Base-by-base conservation (phyloP, 2,888 invertebrate genomes). In the Diaperis boleti region DNA sequence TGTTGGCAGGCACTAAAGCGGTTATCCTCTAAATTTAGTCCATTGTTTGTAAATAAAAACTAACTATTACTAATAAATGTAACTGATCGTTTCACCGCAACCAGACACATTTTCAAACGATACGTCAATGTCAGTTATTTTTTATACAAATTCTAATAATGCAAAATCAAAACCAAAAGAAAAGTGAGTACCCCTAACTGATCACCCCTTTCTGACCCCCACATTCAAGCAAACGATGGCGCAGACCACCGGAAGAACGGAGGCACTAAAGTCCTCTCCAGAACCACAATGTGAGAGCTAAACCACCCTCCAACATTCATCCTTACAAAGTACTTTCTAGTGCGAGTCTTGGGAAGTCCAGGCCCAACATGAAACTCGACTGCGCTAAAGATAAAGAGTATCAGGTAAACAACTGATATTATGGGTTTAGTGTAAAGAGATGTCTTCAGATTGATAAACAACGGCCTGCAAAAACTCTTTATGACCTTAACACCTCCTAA, bases 381-480 rank as follows among this genome's bases (percentile, higher is more conserved):
- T 15, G 42, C 7, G 13, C 35, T 4, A 44, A 56, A 45, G 45
- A 44, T 22, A 44, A 35, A 44, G 35, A 56, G 33, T 44, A 35
- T 47, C 11, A 47, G 47, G 33, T 33, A 33, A 33, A 33, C n/a
- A 47, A 1, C 1, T 26, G 4, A 22, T 11, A 29, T 13, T 11
- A 10, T 2, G 22, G 5, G 3, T 47, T 26, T 22, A 26, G 8
- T 7, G 59, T 35, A 42, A 45, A 15, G 29, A 11, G 5, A 10
- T 10, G 8, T 10, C 42, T 55, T 68, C 60, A 70, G 68, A 59
- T 54, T 70, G 22, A 66, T 70, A 29, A 66, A 67, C 49, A 56
- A 60, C 37, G 69, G 68, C 8, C 52, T 70, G 42, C 64, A 63
- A 35, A 70, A 68, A 56, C 42, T 70, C 10, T 65, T 65, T 7